Base-by-base conservation (phyloP, 2,113 vertebrate species). In the Psilopogon haemacephalus region DNA sequence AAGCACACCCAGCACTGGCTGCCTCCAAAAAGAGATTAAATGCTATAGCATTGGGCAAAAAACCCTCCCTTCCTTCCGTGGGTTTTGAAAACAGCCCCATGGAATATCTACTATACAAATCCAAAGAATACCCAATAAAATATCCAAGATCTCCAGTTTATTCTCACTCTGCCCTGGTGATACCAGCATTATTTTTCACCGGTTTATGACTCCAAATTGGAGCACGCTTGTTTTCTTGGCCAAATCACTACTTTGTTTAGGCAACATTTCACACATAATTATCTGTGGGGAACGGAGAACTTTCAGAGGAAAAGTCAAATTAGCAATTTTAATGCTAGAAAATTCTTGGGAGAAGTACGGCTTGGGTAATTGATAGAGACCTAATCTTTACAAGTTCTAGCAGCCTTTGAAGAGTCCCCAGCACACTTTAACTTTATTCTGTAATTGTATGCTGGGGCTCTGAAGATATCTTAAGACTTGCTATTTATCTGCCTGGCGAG, bases 401-500 rank as follows among this genome's bases (percentile, higher is more conserved):
- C 91, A 64, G 77, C 93, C 97, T 97, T 96, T 95, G 96, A 97
- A 97, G 96, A 97, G 81, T 75, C 62, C 92, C 74, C 90, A 90
- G 93, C 48, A 94, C 93, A 96, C 95, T 96, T 96, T 93, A 93
- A 95, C 96, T 96, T 97, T 96, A 97, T 70, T 67, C 96, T 84
- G 65, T 93, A 97, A 97, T 97, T 97, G 96, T 95, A 88, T 82
- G 76, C 94, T 95, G 15, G 64, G 92, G 94, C 97, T 98, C 96
- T 72, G 91, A 95, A 97, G 96, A 96, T 97, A 94, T 97, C 97
- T 97, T 96, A 97, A 98, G 97, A 94, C 97, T 96, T 68, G 76
- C 97, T 98, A 97, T 98, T 98, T 98, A 98, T 98, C 97, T 88
- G 97, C 98, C 98, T 97, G 97, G 97, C 74, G 97, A 97, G 98